Evolutionary conservation across 1,140 invertebrate genomes (phyloP).

Genomic region (Thaumetopoea pityocampa): DNA sequence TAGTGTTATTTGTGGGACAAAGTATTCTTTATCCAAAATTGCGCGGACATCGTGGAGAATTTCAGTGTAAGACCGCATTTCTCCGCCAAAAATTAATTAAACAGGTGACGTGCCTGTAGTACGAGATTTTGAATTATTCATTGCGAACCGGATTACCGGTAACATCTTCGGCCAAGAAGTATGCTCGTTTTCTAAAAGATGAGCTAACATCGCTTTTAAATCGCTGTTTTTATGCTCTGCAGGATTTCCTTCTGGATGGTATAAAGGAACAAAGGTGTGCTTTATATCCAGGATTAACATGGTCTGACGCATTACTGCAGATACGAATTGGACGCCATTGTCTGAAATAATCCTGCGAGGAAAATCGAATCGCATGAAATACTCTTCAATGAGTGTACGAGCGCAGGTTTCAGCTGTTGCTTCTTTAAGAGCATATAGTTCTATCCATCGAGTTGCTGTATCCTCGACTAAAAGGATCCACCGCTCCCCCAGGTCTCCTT

Average conservation of each 20-base stretch:
- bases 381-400: constrained; percentile 19
- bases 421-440: constrained; percentile 25
- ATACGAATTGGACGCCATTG: constrained; percentile 28
- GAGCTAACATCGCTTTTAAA: constrained; percentile 18
- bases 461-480: constrained; percentile 32
- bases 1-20: constrained; percentile 21
- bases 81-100: constrained; percentile 44
- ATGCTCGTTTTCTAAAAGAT: constrained; percentile 20
- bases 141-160: constrained; percentile 19
- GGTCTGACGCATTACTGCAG: constrained; percentile 36
- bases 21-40: constrained; percentile 31
- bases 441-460: constrained; percentile 20
- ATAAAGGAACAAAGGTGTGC: constrained; percentile 26
- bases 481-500: constrained; percentile 5
- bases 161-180: constrained; percentile 21
- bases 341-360: constrained; percentile 33
- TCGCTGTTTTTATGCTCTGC: constrained; percentile 30
- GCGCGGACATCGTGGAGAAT: constrained; percentile 30
- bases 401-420: constrained; percentile 34
- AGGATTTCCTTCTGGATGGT: constrained; percentile 24
- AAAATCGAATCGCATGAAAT: constrained; percentile 25
- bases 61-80: constrained; percentile 31
- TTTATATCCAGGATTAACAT: constrained; percentile 27
- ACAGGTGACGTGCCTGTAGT: constrained; percentile 42
- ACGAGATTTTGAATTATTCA: constrained; percentile 32